These are phyloP conservation scores for Branchellion lobata DNA, from an alignment of 2,888 invertebrate genomes.

Conservation along the genomic window DNA sequence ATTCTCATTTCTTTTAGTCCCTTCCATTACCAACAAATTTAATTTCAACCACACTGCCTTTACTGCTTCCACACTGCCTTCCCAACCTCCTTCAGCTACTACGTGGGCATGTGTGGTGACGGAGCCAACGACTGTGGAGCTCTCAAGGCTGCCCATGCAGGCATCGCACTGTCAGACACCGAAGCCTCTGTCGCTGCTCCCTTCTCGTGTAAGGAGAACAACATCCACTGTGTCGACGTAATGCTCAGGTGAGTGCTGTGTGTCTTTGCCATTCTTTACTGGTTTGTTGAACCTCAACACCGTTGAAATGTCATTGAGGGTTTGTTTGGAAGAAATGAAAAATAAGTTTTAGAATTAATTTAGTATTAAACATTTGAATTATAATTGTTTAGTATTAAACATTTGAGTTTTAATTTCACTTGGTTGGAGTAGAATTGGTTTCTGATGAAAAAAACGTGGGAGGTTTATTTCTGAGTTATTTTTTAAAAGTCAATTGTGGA, in stretches of 20 bases:
- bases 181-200: conserved; percentile 69
- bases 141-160: conserved; percentile 83
- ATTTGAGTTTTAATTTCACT: no score
- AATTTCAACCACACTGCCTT: not conserved
- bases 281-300: no score
- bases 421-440: no score
- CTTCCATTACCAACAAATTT: not conserved
- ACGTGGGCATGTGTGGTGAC: conserved; percentile 90
- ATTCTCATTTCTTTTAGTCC: no score
- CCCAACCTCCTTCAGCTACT: conserved; percentile 55
- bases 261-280: not conserved
- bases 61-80: conserved; percentile 49
- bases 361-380: no score
- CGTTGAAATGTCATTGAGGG: no score
- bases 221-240: conserved; percentile 62
- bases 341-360: no score
- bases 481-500: no score
- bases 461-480: no score
- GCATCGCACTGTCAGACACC: conserved; percentile 66
- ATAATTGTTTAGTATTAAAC: no score
- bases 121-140: conserved; percentile 97
- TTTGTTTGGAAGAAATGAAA: no score
- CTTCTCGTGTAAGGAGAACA: conserved; percentile 65
- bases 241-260: conserved; percentile 56
- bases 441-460: no score